Evolutionary conservation across 92 coral and sea anemone species (phyloP), one percentile per base, ranked within the genome.

Genomic region (Metridium senile): DNA sequence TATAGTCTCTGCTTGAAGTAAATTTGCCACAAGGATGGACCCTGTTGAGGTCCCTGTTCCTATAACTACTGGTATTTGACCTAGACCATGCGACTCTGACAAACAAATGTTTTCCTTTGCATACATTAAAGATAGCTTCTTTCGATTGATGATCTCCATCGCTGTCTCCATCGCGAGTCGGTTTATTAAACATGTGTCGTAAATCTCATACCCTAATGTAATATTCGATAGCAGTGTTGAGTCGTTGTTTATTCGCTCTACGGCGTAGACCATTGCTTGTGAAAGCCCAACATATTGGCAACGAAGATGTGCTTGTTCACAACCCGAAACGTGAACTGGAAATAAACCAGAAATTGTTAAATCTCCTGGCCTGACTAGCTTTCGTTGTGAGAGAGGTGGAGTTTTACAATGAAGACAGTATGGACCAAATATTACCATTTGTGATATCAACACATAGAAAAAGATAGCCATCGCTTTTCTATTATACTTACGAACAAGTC

Each of bases 231-330:
- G 74, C 10, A 94, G 35, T 4, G 74, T 39, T 10, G 85, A 58
- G 69, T 87, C 78, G 19, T 74, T 85, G 76, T 94, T 94, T 70
- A 94, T 85, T 51, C 72, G 78, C 1, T 91, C 88, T n/a, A 94
- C 65, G 30, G 98, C 93, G 76, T 86, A 94, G 20, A 91, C 90
- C 93, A 94, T 84, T 0, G 97, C 98, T 83, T 95, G 97, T 3
- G 93, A 88, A 35, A 93, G 65, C 13, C 90, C 85, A 75, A 92
- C 84, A 75, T 80, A 83, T 56, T 87, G 58, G 2, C 88, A 68
- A 30, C 86, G 81, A 47, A 93, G 89, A 0, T 61, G 64, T 33
- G 63, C 76, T 33, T 33, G 66, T 20, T 62, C 39, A 56, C 85
- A 67, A 16, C 87, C 74, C 11, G 70, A 27, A 16, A 86, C 85